phyloP scores from a whole-genome alignment of 2,888 invertebrate genomes.

The Harpalus rubripes region DNA sequence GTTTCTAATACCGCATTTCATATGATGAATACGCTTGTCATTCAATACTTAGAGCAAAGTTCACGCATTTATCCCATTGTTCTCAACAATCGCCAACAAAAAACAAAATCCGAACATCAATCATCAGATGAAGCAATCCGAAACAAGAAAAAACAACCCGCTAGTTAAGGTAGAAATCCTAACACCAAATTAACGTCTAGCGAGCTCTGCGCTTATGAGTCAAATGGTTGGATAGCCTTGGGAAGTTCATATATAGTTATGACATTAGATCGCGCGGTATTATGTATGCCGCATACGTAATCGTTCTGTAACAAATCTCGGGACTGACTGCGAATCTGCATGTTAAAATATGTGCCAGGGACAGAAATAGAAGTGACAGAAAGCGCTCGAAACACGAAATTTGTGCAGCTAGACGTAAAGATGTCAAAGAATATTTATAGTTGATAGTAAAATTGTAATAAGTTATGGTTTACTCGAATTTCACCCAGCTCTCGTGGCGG shows the following conservation, averaged over 20 bases:
- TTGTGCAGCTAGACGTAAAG: background rate
- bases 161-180: constrained; percentile 25
- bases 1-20: background rate
- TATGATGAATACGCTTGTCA: constrained; percentile 32
- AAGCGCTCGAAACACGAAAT: constrained; percentile 23
- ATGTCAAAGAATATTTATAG: no score
- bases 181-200: constrained; percentile 29
- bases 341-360: constrained; percentile 48
- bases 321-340: constrained; percentile 36
- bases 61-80: constrained; percentile 1
- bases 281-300: constrained; percentile 64
- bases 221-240: constrained; percentile 59
- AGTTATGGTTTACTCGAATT: no score
- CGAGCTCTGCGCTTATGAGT: constrained; percentile 45
- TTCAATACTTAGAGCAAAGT: background rate
- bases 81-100: constrained; percentile 24
- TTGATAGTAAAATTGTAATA: no score
- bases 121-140: constrained; percentile 20
- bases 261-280: constrained; percentile 59
- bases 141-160: constrained; percentile 1
- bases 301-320: constrained; percentile 39
- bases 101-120: constrained; percentile 18
- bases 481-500: no score
- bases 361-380: constrained; percentile 43
- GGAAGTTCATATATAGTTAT: constrained; percentile 65